A percentile compares a stretch with the other conserved stretches of the same genome.
These are phyloP conservation scores for Notolepis coatsorum DNA, from an alignment of 2,797 vertebrate species.

Conservation along the genomic window DNA sequence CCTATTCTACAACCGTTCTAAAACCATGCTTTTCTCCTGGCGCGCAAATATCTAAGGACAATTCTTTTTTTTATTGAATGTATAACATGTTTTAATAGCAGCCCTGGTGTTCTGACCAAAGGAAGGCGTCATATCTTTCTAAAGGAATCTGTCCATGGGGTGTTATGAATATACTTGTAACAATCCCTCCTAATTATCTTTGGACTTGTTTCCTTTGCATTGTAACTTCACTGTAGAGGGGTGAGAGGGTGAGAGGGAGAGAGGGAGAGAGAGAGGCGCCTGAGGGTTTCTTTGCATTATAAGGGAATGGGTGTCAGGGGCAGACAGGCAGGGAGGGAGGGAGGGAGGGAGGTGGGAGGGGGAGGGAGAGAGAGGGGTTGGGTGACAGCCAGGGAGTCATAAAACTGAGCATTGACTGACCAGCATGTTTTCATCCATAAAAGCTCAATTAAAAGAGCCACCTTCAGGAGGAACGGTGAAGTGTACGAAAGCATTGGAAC, in stretches of 20 bases:
- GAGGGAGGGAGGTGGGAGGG: no score
- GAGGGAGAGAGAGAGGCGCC: constrained; percentile 35
- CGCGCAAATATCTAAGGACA: constrained; percentile 18
- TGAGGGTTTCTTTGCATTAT: constrained; percentile 35
- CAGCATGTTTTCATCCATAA: constrained; percentile 49
- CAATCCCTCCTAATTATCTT: constrained; percentile 60
- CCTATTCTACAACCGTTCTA: constrained; percentile 3
- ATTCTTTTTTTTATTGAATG: constrained; percentile 21
- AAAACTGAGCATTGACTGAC: constrained; percentile 33
- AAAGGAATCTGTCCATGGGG: constrained; percentile 51
- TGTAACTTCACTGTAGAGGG: constrained; percentile 47
- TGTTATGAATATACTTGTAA: constrained; percentile 66
- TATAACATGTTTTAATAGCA: not conserved
- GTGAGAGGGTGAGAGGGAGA: no score
- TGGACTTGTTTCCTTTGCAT: constrained; percentile 27
- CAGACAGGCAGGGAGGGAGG: constrained; percentile 12
- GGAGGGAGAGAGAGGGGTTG: not conserved
- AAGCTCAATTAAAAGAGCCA: constrained; percentile 48
- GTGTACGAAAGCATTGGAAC: constrained; percentile 41
- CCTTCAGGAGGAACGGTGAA: constrained; percentile 43
- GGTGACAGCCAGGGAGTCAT: constrained; percentile 6
- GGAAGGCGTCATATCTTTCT: constrained; percentile 35
- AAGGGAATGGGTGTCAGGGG: constrained; percentile 33
- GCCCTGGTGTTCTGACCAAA: no score
- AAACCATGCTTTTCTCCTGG: constrained; percentile 16